Percentiles rank a stretch among this genome's conserved stretches.
Conservation (phyloP, 2,888 invertebrate genomes). For the Folsomia candida region DNA sequence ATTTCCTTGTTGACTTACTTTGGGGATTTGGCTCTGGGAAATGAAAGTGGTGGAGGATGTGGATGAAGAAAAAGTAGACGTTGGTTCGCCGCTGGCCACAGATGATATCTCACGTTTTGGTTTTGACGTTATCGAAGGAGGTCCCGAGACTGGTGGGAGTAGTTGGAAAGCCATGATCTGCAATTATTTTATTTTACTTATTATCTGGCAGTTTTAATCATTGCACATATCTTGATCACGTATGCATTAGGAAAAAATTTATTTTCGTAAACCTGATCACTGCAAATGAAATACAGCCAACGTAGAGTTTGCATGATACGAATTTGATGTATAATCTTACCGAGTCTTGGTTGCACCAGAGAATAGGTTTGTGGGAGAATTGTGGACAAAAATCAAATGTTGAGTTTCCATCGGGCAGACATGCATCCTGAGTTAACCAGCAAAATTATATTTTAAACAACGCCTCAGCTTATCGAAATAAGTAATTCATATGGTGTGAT, state of each 20-base stretch:
- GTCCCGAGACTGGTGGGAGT: neutral
- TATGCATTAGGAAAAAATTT: no score
- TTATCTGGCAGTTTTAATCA: no score
- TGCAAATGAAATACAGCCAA: no score
- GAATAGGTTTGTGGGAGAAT: slow-evolving; percentile 45
- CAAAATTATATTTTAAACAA: neutral
- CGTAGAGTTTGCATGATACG: no score
- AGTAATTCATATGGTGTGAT: no score
- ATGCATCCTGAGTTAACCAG: no score
- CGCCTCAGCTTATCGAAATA: neutral
- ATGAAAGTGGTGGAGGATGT: slow-evolving; percentile 21
- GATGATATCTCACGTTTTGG: neutral
- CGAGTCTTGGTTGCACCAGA: slow-evolving; percentile 50
- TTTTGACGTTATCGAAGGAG: neutral
- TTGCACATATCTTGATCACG: no score
- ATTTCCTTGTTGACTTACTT: slow-evolving; percentile 5
- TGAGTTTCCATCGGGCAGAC: slow-evolving; percentile 47
- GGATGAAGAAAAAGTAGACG: neutral
- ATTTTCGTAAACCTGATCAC: no score
- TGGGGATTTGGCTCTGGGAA: slow-evolving; percentile 5
- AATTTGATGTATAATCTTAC: no score
- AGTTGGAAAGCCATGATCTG: slow-evolving; percentile 50
- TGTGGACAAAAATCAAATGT: slow-evolving; percentile 50
- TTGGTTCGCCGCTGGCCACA: slow-evolving; percentile 5
- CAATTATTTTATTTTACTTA: no score